phyloP scores from a whole-genome alignment of 2,797 vertebrate genomes.

The Danionella dracula region DNA sequence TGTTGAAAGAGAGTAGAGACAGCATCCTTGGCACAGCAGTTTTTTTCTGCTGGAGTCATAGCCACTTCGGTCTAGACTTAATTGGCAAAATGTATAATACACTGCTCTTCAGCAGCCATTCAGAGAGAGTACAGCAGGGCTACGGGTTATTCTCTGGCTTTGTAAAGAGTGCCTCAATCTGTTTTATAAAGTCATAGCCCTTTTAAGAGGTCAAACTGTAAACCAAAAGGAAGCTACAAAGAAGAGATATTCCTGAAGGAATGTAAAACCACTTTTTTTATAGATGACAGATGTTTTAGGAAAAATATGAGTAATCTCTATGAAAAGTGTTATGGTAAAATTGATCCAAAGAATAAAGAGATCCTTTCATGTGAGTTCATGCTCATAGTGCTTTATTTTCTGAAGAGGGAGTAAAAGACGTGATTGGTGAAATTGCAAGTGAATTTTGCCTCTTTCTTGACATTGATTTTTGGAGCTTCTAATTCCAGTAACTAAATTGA shows the following conservation, averaged over 20 bases:
- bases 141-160: conserved; percentile 25
- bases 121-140: conserved; percentile 14
- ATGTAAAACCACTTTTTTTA: too few relatives aligned
- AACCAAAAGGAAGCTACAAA: not conserved
- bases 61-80: conserved; percentile 39
- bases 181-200: conserved; percentile 25
- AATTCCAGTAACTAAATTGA: too few relatives aligned
- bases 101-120: conserved; percentile 24
- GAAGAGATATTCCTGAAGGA: not conserved
- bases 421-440: too few relatives aligned
- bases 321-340: too few relatives aligned
- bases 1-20: not conserved
- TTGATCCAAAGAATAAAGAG: too few relatives aligned
- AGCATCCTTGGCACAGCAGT: conserved; percentile 9
- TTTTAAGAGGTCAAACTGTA: conserved; percentile 12
- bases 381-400: too few relatives aligned
- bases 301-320: too few relatives aligned
- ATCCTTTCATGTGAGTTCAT: too few relatives aligned
- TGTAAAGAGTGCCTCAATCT: conserved; percentile 28
- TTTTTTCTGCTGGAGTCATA: conserved; percentile 18
- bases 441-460: too few relatives aligned
- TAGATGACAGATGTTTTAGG: too few relatives aligned
- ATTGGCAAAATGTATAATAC: conserved; percentile 48
- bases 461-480: too few relatives aligned
- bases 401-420: too few relatives aligned